Base-by-base conservation (phyloP, 2,797 vertebrate species). In the Cossypha dichroa region DNA sequence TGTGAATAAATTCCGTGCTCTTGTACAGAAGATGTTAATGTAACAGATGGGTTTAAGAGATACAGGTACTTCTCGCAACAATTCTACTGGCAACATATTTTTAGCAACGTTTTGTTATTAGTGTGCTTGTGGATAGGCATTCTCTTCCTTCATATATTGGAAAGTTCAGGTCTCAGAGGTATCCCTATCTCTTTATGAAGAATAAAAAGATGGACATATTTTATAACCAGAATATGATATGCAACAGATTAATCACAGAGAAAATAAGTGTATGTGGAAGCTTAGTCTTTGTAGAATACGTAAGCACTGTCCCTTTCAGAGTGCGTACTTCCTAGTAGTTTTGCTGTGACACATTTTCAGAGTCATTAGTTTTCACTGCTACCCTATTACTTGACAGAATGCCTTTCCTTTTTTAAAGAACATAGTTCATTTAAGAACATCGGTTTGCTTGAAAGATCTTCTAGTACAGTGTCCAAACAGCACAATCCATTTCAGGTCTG, bases 401-500 rank as follows among this genome's bases (percentile, higher is more conserved):
- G 28, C 21, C 41, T 46, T 55, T 87, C 23, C 51, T 20, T 63
- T 67, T 67, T 34, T 8, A 59, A 91, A 87, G 49, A 94, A 38
- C 8, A 13, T 15, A 40, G 20, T 86, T 83, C 34, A 64, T 89
- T 78, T 92, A 51, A 49, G 74, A 91, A 28, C 64, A 68, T 59
- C 17, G 9, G 12, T 83, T 92, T 45, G 34, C 48, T 89, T 80
- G 60, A 45, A 83, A 77, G 48, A 66, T 85, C 62, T 91, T 91
- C 52, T 43, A 48, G 45, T 83, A 31, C 67, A 67, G 33, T 60
- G 33, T 86, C 88, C 33, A 15, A 90, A n/a, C 54, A 55, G 38
- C 46, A n/a, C 25, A 90, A 34, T 89, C 49, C 23, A 41, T 93
- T 95, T 91, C 72, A 75, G 52, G 23, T 86, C 85, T 94, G 76